Evolutionary conservation across 2,113 vertebrate genomes (phyloP).

Genomic region (Daboia siamensis): DNA sequence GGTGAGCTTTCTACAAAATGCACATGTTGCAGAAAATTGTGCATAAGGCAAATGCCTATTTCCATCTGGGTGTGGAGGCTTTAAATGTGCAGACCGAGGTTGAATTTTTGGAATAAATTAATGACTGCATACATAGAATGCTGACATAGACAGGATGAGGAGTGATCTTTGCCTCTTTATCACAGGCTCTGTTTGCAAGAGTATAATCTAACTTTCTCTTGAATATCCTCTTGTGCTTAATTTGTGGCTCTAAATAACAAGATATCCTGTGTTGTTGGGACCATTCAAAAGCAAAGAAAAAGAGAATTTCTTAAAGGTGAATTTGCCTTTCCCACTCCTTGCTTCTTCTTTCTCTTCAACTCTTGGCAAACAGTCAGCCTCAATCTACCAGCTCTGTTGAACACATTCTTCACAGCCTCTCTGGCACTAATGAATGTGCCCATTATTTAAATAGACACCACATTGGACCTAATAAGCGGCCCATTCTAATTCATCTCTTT

Average conservation of each 20-base stretch:
- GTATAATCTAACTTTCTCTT: not conserved
- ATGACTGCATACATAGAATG: not conserved
- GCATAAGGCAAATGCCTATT: not conserved
- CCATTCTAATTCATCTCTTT: slow-evolving; percentile 52
- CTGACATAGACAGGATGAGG: not conserved
- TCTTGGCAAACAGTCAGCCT: slow-evolving; percentile 16
- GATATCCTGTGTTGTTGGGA: not conserved
- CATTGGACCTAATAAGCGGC: slow-evolving; percentile 32
- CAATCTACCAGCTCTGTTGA: slow-evolving; percentile 29
- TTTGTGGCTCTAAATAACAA: not conserved
- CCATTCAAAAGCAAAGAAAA: not conserved
- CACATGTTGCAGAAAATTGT: not conserved
- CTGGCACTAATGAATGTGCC: slow-evolving; percentile 50
- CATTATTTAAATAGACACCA: slow-evolving; percentile 54
- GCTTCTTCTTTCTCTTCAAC: slow-evolving; percentile 1
- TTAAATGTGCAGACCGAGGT: not conserved
- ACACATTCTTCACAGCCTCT: slow-evolving; percentile 47
- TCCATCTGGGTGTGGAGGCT: not conserved
- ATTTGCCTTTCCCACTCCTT: not conserved
- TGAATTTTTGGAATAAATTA: not conserved
- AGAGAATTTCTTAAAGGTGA: not conserved
- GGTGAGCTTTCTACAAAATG: not conserved
- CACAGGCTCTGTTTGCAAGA: not conserved
- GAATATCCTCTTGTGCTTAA: not conserved
- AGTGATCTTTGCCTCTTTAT: not conserved